Evolutionary conservation across 2,888 invertebrate species (phyloP).

Genomic region (Cacoxenus indagator): DNA sequence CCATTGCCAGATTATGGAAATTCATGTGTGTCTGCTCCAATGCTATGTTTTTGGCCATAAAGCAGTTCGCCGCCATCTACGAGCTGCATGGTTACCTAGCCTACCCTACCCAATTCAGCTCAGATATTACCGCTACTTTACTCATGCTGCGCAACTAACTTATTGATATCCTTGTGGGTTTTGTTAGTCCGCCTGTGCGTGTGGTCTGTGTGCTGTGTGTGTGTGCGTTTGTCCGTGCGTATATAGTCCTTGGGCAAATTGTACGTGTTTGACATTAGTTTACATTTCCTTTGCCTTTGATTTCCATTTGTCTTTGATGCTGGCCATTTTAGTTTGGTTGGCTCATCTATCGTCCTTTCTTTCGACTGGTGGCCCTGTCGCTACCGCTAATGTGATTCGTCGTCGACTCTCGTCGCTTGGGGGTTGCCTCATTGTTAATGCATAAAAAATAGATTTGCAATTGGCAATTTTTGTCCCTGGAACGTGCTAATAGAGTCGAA

Average conservation of each 20-base stretch:
- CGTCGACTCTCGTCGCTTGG: background rate
- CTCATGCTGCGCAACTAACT: conserved; percentile 44
- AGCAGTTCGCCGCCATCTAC: too few relatives aligned
- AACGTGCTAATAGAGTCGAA: too few relatives aligned
- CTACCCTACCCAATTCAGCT: too few relatives aligned
- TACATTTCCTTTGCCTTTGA: background rate
- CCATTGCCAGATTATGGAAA: conserved; percentile 62
- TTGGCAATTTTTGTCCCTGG: background rate
- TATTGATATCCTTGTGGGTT: conserved; percentile 19
- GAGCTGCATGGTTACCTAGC: too few relatives aligned
- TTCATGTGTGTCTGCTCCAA: too few relatives aligned
- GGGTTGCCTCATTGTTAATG: background rate
- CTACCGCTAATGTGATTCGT: background rate
- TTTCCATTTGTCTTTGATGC: too few relatives aligned
- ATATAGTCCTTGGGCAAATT: background rate
- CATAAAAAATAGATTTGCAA: conserved; percentile 12
- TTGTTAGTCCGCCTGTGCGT: background rate
- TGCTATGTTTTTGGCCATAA: too few relatives aligned
- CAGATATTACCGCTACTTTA: conserved; percentile 44
- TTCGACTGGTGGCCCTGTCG: conserved; percentile 25
- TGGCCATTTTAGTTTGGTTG: too few relatives aligned
- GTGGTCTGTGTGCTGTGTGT: background rate
- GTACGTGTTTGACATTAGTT: conserved; percentile 20
- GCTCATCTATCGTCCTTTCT: conserved; percentile 13
- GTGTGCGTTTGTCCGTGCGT: background rate